phyloP scores from a whole-genome alignment of 2,797 vertebrate genomes.

The Microctenopoma stevenorrisi region DNA sequence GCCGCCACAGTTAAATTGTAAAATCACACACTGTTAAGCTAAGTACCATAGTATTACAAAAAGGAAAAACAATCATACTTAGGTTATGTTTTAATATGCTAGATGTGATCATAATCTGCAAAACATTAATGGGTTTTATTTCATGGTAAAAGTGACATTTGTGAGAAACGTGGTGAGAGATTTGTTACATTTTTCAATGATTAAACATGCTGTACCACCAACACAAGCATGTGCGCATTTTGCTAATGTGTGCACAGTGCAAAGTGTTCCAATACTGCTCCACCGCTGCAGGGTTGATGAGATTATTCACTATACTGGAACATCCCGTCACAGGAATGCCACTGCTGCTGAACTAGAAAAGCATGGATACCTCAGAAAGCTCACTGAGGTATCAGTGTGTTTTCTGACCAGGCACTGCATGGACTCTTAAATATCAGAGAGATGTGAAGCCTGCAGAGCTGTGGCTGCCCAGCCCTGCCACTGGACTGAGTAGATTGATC shows the following conservation, averaged over 20 bases:
- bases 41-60: not conserved
- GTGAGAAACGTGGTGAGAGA: constrained; percentile 14
- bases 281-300: constrained; percentile 22
- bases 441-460: constrained; percentile 8
- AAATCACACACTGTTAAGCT: not conserved
- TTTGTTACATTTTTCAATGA: constrained; percentile 15
- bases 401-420: constrained; percentile 23
- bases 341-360: constrained; percentile 21
- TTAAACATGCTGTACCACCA: not conserved
- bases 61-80: not conserved
- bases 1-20: not conserved
- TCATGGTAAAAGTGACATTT: constrained; percentile 1
- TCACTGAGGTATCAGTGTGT: constrained; percentile 15
- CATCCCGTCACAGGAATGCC: constrained; percentile 50
- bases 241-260: constrained; percentile 10
- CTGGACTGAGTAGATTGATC: constrained; percentile 9
- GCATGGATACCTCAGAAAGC: constrained; percentile 18
- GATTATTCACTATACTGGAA: constrained; percentile 49
- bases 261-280: constrained; percentile 11
- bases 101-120: not conserved
- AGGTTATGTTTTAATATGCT: not conserved
- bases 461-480: not conserved
- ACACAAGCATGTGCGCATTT: not conserved
- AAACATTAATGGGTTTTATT: not conserved
- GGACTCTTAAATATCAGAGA: constrained; percentile 28